Conservation (phyloP, 2,888 invertebrate species). For the Pachycephus smyrnensis region DNA sequence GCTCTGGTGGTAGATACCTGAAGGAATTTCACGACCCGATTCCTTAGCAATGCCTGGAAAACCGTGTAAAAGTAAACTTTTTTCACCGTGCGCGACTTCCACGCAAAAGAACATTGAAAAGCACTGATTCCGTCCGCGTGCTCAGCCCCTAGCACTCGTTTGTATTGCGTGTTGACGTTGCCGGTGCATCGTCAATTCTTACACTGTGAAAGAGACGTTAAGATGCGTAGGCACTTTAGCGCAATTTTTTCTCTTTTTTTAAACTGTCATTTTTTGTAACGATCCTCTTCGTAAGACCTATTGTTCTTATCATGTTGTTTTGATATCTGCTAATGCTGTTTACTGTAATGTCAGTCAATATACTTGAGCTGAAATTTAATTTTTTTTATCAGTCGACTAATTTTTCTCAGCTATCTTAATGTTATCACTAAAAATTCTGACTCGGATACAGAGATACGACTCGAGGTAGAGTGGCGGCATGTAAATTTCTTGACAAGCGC, state of each 20-base stretch:
- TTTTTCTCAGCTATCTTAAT: background rate
- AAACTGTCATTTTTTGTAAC: background rate
- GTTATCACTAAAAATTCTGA: background rate
- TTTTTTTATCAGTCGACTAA: background rate
- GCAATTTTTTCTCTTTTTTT: background rate
- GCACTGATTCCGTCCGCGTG: background rate
- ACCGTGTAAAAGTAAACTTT: background rate
- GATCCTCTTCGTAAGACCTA: background rate
- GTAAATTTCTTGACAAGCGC: slow-evolving; percentile 48
- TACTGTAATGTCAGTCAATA: background rate
- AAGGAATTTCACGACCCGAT: background rate
- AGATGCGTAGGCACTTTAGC: background rate
- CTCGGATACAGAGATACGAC: background rate
- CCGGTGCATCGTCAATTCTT: background rate
- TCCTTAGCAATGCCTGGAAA: background rate
- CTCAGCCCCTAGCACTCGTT: background rate
- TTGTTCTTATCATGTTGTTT: background rate
- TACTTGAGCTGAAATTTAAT: background rate
- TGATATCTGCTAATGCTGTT: background rate
- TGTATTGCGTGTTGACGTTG: background rate
- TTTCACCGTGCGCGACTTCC: background rate
- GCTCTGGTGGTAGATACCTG: background rate
- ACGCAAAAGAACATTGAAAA: background rate
- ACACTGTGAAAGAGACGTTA: background rate
- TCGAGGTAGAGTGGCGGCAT: slow-evolving; percentile 24